Conservation (phyloP, 2,113 vertebrate species). For the Meriones unguiculatus region DNA sequence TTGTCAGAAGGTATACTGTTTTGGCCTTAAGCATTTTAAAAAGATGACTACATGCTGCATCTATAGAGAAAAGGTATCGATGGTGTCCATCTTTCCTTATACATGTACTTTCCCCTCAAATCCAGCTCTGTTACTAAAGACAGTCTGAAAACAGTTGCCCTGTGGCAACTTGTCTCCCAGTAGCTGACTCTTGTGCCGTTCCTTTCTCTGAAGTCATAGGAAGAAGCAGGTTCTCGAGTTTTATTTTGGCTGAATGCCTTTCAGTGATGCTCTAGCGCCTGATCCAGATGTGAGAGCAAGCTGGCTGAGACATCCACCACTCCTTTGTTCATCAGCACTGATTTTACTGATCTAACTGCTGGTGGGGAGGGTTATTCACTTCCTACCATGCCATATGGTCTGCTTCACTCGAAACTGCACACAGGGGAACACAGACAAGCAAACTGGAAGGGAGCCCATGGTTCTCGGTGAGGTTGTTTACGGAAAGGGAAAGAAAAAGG, state of each 20-base stretch:
- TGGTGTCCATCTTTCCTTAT: neutral
- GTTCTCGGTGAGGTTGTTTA: neutral
- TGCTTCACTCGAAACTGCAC: neutral
- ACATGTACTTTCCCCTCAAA: neutral
- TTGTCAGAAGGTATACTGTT: neutral
- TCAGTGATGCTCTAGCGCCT: neutral
- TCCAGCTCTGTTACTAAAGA: neutral
- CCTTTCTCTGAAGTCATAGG: constrained; percentile 58
- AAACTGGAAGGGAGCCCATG: neutral
- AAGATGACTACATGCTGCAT: neutral
- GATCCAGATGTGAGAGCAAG: constrained; percentile 55
- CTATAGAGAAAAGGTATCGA: neutral
- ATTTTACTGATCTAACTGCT: neutral
- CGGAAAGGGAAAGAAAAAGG: neutral
- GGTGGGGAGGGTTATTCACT: neutral
- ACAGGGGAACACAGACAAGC: neutral
- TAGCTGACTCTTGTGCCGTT: neutral
- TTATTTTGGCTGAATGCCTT: constrained; percentile 46
- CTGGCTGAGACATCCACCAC: constrained; percentile 51
- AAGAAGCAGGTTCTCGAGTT: neutral
- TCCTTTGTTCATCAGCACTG: neutral
- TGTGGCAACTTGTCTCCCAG: neutral
- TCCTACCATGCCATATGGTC: neutral
- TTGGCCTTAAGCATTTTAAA: neutral
- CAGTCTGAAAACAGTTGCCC: neutral